These are phyloP conservation scores for Rhineura floridana DNA, from an alignment of 2,113 vertebrate species.

Conservation along the genomic window DNA sequence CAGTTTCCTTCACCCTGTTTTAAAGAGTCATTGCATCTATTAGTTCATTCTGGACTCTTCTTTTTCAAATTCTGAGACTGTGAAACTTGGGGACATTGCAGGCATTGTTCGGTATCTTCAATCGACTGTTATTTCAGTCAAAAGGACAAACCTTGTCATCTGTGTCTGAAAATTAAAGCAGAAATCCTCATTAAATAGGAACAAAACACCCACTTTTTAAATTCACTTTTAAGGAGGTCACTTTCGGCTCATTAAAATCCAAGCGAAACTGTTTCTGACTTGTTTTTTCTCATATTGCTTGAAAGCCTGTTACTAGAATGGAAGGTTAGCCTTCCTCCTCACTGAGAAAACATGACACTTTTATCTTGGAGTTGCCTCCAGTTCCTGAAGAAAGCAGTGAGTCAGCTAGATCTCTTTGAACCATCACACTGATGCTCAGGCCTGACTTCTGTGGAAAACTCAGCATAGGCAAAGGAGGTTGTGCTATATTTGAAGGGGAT, in stretches of 20 bases:
- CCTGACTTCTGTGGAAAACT: background rate
- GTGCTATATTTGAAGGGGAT: background rate
- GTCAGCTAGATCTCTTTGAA: background rate
- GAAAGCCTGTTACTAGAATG: fast-evolving
- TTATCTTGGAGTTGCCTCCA: background rate
- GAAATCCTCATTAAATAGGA: conserved; percentile 58
- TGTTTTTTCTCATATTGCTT: background rate
- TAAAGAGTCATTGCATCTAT: background rate
- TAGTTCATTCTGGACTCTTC: background rate
- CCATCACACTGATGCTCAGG: background rate
- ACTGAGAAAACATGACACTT: background rate
- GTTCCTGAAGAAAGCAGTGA: background rate
- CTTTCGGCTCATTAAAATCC: conserved; percentile 52
- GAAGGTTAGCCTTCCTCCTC: background rate
- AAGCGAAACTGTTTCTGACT: background rate
- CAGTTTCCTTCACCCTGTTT: too few relatives aligned
- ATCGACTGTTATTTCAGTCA: fast-evolving
- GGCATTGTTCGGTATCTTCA: background rate
- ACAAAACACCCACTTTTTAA: conserved; percentile 27
- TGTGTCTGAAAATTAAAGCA: conserved; percentile 47
- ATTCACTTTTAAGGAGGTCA: conserved; percentile 68
- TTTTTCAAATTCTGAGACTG: background rate
- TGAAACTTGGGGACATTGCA: background rate
- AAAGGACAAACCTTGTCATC: background rate
- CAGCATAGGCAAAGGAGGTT: background rate